These are phyloP conservation scores for Phocides pigmalion DNA, from an alignment of 1,140 invertebrate genomes.

Conservation along the genomic window DNA sequence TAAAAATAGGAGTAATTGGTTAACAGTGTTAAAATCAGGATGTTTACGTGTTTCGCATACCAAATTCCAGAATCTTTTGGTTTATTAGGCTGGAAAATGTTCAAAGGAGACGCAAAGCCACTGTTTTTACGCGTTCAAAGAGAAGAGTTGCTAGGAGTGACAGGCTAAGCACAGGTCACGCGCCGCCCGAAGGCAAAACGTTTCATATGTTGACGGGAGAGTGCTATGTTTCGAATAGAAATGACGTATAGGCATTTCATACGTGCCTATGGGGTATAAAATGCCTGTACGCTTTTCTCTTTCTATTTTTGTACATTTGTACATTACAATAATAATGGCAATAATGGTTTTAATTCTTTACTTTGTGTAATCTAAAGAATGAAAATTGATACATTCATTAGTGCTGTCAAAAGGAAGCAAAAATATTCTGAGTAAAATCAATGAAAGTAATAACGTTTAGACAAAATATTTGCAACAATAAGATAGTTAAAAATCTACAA, in stretches of 20 bases:
- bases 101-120: constrained; percentile 18
- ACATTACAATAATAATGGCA: too few relatives aligned
- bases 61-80: not conserved
- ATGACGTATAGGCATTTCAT: not conserved
- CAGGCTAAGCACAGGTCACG: constrained; percentile 18
- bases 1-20: too few relatives aligned
- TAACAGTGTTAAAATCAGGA: not conserved
- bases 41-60: not conserved
- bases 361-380: too few relatives aligned
- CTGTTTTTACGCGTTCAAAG: constrained; percentile 27
- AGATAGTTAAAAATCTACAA: too few relatives aligned
- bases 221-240: not conserved
- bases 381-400: too few relatives aligned
- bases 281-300: too few relatives aligned
- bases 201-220: constrained; percentile 4
- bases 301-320: too few relatives aligned
- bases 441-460: too few relatives aligned
- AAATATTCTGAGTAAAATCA: too few relatives aligned
- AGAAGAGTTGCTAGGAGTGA: constrained; percentile 16
- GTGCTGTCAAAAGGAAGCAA: too few relatives aligned
- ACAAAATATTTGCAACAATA: too few relatives aligned
- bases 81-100: constrained; percentile 9
- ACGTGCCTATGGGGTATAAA: not conserved
- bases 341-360: too few relatives aligned
- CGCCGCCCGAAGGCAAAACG: constrained; percentile 8